Base-by-base conservation (phyloP, 2,888 invertebrate species). In the Leptopilina myrica region DNA sequence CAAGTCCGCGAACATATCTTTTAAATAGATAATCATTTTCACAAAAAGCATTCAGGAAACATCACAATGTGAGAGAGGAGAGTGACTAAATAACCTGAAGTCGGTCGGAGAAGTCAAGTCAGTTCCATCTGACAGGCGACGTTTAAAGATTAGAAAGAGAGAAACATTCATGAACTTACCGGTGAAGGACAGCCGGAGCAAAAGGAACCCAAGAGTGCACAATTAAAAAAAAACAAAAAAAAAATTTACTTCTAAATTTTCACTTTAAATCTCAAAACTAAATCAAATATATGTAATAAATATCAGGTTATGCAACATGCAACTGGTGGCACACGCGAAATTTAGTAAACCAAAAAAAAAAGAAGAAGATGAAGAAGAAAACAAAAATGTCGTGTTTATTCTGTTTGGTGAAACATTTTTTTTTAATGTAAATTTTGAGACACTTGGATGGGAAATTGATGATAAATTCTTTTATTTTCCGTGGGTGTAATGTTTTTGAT, bases 291-390 rank as follows among this genome's bases (percentile, higher is more conserved):
- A 73, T 80, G 79, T 9, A 5, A 84, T 82, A 82, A 86, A 86
- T 85, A 77, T 82, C 79, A 81, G 80, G 85, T 90, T 90, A 90
- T 87, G 90, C 89, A 89, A 90, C 87, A 87, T 86, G 90, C 89
- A 90, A 90, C 90, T 88, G 88, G 89, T 90, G 88, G 53, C 86
- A 88, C 87, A 87, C 88, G 85, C 87, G 88, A 83, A 80, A 43
- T 43, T 43, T 67, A 77, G 64, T 66, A 77, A 77, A 69, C 79
- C 75, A 56, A 49, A 82, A 80, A 80, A 75, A 81, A 78, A 78
- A 20, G 20, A 20, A 20, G 20, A 20, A 20, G 20, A 20, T 20
- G 20, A 20, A 20, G 20, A 46, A 49, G 12, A 49, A 46, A 49
- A 49, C 11, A 49, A 49, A 49, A 49, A 49, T 49, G 4, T 9